Percentiles rank a stretch among this genome's conserved stretches.
Evolutionary conservation across 2,113 vertebrate genomes (phyloP).

Genomic region (Pan troglodytes): NHGRI_mPanTro3-v2.1_pri NC_072402.2:28471001-28471500

Average conservation of each 20-base stretch:
- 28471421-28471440: conserved; percentile 46
- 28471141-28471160: background rate
- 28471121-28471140: background rate
- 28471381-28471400: conserved; percentile 45
- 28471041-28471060: background rate
- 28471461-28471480: background rate
- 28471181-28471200: background rate
- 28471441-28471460: conserved; percentile 33
- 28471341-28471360: conserved; percentile 35
- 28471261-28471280: conserved; percentile 16
- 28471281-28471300: background rate
- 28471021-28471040: background rate
- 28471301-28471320: conserved; percentile 15
- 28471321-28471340: conserved; percentile 26
- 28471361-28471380: conserved; percentile 15
- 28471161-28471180: background rate
- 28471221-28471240: background rate
- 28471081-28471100: background rate
- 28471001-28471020: background rate
- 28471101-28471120: background rate
- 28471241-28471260: background rate
- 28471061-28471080: background rate
- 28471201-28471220: conserved; percentile 19
- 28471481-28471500: conserved; percentile 14
- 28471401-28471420: conserved; percentile 39